These are phyloP conservation scores for Melanargia galathea DNA, from an alignment of 2,888 invertebrate species.

Conservation along the genomic window DNA sequence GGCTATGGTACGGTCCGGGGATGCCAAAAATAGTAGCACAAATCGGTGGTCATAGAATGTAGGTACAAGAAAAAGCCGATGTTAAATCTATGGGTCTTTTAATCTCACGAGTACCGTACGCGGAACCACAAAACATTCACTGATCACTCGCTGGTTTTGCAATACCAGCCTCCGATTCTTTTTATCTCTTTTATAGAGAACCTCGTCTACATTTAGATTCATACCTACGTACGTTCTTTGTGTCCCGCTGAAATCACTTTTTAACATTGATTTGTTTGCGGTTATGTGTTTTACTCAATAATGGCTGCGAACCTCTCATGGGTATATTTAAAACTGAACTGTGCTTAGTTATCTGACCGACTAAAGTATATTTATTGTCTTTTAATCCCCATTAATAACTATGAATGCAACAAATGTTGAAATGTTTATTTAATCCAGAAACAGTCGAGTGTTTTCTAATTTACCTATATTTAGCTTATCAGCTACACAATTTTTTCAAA, in stretches of 20 bases:
- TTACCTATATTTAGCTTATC: no score
- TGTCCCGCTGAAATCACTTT: constrained; percentile 16
- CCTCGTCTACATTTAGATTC: constrained; percentile 18
- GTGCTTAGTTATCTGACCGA: constrained; percentile 18
- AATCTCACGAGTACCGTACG: constrained; percentile 62
- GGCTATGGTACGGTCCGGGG: neutral
- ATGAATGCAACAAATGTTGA: neutral
- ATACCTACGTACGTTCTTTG: neutral
- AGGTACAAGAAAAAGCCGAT: constrained; percentile 3
- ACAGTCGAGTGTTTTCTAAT: no score
- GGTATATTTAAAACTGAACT: constrained; percentile 19
- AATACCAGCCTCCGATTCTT: constrained; percentile 32
- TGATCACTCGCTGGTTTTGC: constrained; percentile 39
- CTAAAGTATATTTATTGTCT: constrained; percentile 32
- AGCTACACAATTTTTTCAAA: no score
- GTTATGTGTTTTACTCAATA: constrained; percentile 11
- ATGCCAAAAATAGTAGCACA: neutral
- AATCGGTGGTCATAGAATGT: neutral
- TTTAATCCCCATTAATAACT: constrained; percentile 15
- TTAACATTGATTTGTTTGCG: constrained; percentile 20
- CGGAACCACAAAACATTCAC: constrained; percentile 34
- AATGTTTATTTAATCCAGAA: neutral
- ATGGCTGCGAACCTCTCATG: constrained; percentile 9
- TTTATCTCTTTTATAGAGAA: constrained; percentile 32
- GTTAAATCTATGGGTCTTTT: constrained; percentile 50